phyloP scores from a whole-genome alignment of 1,140 invertebrate species.

The Drosophila micromelanica region DNA sequence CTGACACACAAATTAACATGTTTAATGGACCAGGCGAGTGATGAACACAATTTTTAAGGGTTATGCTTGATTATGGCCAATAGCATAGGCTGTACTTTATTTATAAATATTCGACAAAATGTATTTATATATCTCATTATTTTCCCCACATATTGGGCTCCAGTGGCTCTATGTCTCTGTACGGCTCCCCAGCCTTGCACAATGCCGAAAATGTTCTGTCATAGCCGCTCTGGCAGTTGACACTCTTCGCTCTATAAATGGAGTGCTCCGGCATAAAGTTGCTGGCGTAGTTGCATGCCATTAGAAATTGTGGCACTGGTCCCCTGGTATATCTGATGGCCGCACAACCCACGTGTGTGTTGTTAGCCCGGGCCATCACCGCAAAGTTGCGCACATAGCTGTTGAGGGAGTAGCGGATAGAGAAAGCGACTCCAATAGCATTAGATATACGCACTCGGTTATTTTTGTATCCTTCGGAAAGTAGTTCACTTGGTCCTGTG shows the following conservation, averaged over 20 bases:
- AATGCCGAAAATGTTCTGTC: constrained; percentile 43
- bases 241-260: constrained; percentile 44
- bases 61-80: not conserved
- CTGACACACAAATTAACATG: constrained; percentile 72
- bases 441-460: constrained; percentile 43
- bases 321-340: constrained; percentile 34
- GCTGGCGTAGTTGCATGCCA: constrained; percentile 68
- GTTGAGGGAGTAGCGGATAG: not conserved
- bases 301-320: constrained; percentile 36
- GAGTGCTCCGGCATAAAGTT: constrained; percentile 39
- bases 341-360: constrained; percentile 62
- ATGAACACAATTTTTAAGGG: constrained; percentile 4
- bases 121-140: not conserved
- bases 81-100: constrained; percentile 20
- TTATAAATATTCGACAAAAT: constrained; percentile 16
- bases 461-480: constrained; percentile 55
- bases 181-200: constrained; percentile 53
- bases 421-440: not conserved
- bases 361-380: constrained; percentile 64
- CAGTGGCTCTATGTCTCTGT: constrained; percentile 11
- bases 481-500: constrained; percentile 15
- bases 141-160: constrained; percentile 30
- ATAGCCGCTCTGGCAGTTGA: constrained; percentile 52
- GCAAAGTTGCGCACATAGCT: constrained; percentile 63
- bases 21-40: constrained; percentile 59